Base-by-base conservation (phyloP, 2,888 invertebrate genomes). In the Amaurobius ferox region DNA sequence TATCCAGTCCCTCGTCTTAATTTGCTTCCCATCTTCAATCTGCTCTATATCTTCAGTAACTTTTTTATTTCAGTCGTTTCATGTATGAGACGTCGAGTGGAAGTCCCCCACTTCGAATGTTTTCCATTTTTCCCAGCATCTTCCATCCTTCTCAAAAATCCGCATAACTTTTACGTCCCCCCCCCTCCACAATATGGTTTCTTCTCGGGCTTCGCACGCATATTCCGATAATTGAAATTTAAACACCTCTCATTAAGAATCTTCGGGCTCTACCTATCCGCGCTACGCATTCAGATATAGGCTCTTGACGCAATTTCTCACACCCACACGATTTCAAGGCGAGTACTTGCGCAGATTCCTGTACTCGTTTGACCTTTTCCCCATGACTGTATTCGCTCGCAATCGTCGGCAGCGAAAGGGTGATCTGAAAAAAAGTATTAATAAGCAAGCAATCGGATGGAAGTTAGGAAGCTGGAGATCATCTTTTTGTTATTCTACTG, bases 291-390 rank as follows among this genome's bases (percentile, higher is more conserved):
- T 55, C 55, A 55, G 7, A 3, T 23, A 11, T 55, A 23, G 19
- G 16, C 16, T 55, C 23, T 55, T 55, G 28, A 16, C 26, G 55
- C 26, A 13, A 74, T 74, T 74, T 40, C 62, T 40, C 74, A 80
- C 80, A 40, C 80, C 74, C 68, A 80, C 80, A 68, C 39, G 39
- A n/a, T 30, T 66, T 35, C 32, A 11, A 66, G 66, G 66, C 55
- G 2, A 23, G 16, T 74, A 80, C 80, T 80, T 80, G 80, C 80
- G 80, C 80, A 80, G 74, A 74, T 61, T 80, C 61, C 30, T 40
- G 40, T 80, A 80, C 67, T 68, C 80, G 68, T 80, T 80, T 80
- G 74, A 80, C 80, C 80, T 80, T 80, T 80, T 68, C 80, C 16
- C 13, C 66, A 67, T 61, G 61, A 32, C 66, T n/a, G 30, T n/a